Base-by-base conservation (phyloP, 2,888 invertebrate genomes). In the Xanthorhoe designata region DNA sequence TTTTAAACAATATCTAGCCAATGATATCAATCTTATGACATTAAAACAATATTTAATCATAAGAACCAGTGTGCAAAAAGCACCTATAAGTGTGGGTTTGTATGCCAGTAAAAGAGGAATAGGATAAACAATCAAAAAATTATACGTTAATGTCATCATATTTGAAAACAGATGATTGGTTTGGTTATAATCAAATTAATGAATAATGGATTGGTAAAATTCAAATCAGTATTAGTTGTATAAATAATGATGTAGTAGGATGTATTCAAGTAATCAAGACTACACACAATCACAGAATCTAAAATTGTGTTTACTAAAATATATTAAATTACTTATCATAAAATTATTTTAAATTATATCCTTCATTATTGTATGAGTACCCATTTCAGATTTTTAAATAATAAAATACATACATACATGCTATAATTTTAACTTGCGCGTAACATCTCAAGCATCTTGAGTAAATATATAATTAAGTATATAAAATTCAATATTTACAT, bases 401-500 rank as follows among this genome's bases (percentile, higher is more conserved):
- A 24, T 73, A 73, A 77, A 73, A 47, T 47, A 77, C 71, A 76
- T 75, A 79, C 71, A 77, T 76, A 24, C n/a, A 24, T 24, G 76
- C 63, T 67, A 70, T 75, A 79, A 67, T 69, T 71, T 55, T 63
- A 77, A 76, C 77, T 76, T 78, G 81, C 76, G 75, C 78, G 62
- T 76, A 75, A 64, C 75, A 75, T 69, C 83, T 79, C 86, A 88
- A 86, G 83, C 80, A 79, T 70, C 83, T 86, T 85, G 86, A 85
- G 84, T 80, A 70, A 76, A 78, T 62, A 75, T 74, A n/a, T n/a
- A n/a, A n/a, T n/a, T n/a, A 64, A 61, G 32, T 58, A 61, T 62
- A 60, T 54, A 84, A 84, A 86, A 84, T 85, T 86, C 85, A 82
- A 82, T 89, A 90, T 88, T 88, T 89, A 89, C 87, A 89, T 71